Evolutionary conservation across 2,113 vertebrate genomes (phyloP), one percentile per base, ranked within the genome.

Genomic region (Cathartes aura): DNA sequence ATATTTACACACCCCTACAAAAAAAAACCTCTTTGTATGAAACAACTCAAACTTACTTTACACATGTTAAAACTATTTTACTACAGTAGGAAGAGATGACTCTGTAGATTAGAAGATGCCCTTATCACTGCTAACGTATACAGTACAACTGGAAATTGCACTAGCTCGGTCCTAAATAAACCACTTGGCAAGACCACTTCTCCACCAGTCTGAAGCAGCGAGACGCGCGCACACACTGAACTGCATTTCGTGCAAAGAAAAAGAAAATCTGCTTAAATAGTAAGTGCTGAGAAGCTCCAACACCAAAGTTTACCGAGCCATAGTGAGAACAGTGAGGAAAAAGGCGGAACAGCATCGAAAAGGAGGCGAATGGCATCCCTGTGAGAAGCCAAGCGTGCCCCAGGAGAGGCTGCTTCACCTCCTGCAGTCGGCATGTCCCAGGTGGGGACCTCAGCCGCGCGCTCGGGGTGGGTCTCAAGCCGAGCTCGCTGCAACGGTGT

Each of bases 51-150:
- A 74, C 59, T 82, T 89, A 75, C 89, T 96, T 96, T 88, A 90
- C 81, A 64, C 93, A 94, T 0, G 6, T 87, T 95, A 68, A 53
- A 97, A 85, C 83, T 96, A 90, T 95, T 97, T 97, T 96, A 97
- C 94, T 96, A 91, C 95, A 91, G 96, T 93, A 98, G 88, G 88
- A 90, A 93, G 78, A 97, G 97, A 97, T 97, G 95, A 97, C 95
- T 95, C 90, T 48, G 29, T 9, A 97, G 97, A 97, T 98, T 96
- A 97, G 78, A 48, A n/a, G 71, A 92, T 67, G 72, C 72, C 94
- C 93, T 97, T 97, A 97, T 96, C 95, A 32, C 91, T 52, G 40
- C 56, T 98, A 96, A 96, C n/a, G 78, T 97, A 97, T 42, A 97
- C 97, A 97, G 85, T 64, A 74, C 68, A 90, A 96, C 92, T 97